Evolutionary conservation across 2,113 vertebrate species (phyloP), one percentile per base, ranked within the genome.

Genomic region (Opisthocomus hoazin): DNA sequence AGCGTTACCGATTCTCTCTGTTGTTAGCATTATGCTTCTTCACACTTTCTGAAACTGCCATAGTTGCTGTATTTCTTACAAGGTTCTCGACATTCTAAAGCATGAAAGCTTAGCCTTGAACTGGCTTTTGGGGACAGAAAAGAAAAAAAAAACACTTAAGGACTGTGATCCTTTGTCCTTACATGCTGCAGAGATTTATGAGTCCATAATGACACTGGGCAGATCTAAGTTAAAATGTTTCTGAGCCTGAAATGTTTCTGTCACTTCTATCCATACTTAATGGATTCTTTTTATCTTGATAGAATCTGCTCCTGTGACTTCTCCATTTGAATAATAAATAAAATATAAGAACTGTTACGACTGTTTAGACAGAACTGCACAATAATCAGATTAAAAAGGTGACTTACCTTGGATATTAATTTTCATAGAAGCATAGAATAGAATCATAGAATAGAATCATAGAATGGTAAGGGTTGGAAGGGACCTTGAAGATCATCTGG

Each of bases 231-330:
- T 94, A 64, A 91, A 95, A 74, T 63, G 11, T 76, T 95, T 78
- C 56, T 41, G 46, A 78, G 60, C 26, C 51, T 78, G 56, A 78
- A 93, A 73, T 61, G 15, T 78, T 91, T 84, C 66, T 88, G 58
- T 60, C 36, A 70, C 34, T 97, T 96, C 79, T 26, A 68, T 70
- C 61, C 17, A 3, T 75, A 64, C 65, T 92, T 94, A 84, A 66
- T 94, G 66, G 79, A 15, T 87, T 92, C 24, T 93, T 87, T 85
- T 80, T 87, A 71, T 94, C n/a, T 80, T 77, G n/a, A n/a, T 87
- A 84, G 43, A 63, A 70, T 79, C 70, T 85, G 15, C 9, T 84
- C 51, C 66, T 39, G 4, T 89, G 68, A 53, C 80, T 91, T 93
- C 50, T 84, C 3, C 27, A 46, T 90, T 95, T 83, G 9, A 83